Evolutionary conservation across 2,888 invertebrate species (phyloP), one percentile per base, ranked within the genome.

Genomic region (Lycophotia porphyrea): DNA sequence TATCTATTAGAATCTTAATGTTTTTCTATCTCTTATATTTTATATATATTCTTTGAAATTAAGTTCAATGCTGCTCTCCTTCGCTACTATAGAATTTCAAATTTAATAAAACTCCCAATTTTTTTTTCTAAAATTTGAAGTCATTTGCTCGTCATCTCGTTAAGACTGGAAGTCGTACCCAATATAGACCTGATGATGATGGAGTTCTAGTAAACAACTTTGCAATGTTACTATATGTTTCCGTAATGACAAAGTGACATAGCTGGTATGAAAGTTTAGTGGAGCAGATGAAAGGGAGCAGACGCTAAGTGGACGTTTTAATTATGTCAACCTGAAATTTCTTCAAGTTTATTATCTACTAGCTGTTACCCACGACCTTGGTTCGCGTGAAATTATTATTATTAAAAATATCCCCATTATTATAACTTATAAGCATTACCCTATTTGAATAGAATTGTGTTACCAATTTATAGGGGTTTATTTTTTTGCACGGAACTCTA

Each of bases 281-380:
- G n/a, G 36, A n/a, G n/a, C n/a, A n/a, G n/a, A n/a, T 63, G 47
- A 55, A 80, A 47, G n/a, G 52, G 52, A 44, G 49, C 80, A 61
- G 18, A 27, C 31, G 49, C 34, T 18, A 42, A n/a, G 36, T 36
- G n/a, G 42, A n/a, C 36, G 34, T 49, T 21, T 31, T 11, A 63
- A 44, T 73, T 61, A 21, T 52, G 61, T 36, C 49, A 73, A 63
- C 36, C 36, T 52, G 24, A 3, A 21, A 72, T 36, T 61, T 80
- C 21, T 80, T 31, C 31, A n/a, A 11, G 55, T 73, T 9, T 73
- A 61, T 63, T 9, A 44, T n/a, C n/a, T n/a, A n/a, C n/a, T n/a
- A n/a, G n/a, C n/a, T n/a, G n/a, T n/a, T n/a, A n/a, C n/a, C n/a
- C n/a, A n/a, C n/a, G n/a, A n/a, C n/a, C n/a, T n/a, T n/a, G n/a